Evolutionary conservation across 1,140 invertebrate genomes (phyloP).

Genomic region (Ectropis grisescens): DNA sequence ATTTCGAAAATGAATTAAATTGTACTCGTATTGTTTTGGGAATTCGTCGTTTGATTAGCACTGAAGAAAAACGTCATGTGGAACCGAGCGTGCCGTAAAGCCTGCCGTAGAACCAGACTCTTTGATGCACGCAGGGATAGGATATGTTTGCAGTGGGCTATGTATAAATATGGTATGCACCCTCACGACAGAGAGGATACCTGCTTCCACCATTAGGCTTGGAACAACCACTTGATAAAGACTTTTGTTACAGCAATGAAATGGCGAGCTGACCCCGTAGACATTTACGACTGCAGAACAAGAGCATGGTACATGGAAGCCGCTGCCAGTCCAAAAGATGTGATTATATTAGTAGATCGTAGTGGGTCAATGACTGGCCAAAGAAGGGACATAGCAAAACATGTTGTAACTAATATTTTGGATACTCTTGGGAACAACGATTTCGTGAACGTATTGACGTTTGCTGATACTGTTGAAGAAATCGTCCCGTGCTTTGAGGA

Average conservation of each 20-base stretch:
- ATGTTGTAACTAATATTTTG: constrained; percentile 94
- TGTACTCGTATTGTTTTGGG: too few relatives aligned
- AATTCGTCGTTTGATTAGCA: too few relatives aligned
- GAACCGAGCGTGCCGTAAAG: too few relatives aligned
- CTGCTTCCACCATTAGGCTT: too few relatives aligned
- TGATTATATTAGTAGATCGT: constrained; percentile 94
- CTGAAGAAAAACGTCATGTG: too few relatives aligned
- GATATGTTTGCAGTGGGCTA: too few relatives aligned
- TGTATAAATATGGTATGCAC: too few relatives aligned
- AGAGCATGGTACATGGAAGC: constrained; percentile 97
- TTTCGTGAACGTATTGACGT: constrained; percentile 96
- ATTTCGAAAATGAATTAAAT: too few relatives aligned
- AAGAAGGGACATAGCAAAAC: constrained; percentile 92
- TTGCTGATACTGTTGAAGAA: constrained; percentile 81
- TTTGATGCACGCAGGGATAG: too few relatives aligned
- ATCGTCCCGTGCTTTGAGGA: constrained; percentile 91
- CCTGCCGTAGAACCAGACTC: too few relatives aligned
- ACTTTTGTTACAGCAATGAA: constrained; percentile 69
- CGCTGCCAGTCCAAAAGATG: constrained; percentile 96
- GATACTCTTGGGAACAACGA: constrained; percentile 99
- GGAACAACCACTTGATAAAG: too few relatives aligned
- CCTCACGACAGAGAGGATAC: too few relatives aligned
- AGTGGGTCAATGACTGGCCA: constrained; percentile 98
- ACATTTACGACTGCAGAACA: constrained; percentile 91
- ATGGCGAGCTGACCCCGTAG: constrained; percentile 80